Evolutionary conservation across 2,797 vertebrate species (phyloP).

Genomic region (Loriculus beryllinus): DNA sequence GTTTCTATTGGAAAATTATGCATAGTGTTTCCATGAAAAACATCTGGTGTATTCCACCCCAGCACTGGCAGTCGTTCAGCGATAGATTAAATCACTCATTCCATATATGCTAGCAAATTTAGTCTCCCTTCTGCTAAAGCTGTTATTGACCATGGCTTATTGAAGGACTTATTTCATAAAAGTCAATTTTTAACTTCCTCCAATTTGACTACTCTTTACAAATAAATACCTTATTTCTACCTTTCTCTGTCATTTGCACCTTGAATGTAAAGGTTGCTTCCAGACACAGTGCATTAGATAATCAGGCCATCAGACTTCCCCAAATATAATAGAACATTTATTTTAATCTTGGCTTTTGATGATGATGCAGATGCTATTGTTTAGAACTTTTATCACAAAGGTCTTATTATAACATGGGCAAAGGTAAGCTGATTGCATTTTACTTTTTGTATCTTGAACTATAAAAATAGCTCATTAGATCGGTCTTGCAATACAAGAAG

Average conservation of each 20-base stretch:
- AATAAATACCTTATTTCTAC: not conserved
- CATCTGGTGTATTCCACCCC: slow-evolving; percentile 45
- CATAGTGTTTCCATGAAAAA: slow-evolving; percentile 51
- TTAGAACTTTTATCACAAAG: slow-evolving; percentile 7
- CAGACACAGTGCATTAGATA: not conserved
- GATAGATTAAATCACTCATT: slow-evolving; percentile 31
- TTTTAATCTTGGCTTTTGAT: slow-evolving; percentile 15
- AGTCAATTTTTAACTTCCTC: not conserved
- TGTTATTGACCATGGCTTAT: slow-evolving; percentile 19
- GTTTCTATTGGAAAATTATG: slow-evolving; percentile 48
- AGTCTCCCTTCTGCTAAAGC: slow-evolving; percentile 35
- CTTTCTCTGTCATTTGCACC: not conserved
- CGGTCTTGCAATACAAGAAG: not conserved
- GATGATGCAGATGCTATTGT: not conserved
- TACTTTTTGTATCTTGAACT: not conserved
- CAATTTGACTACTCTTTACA: not conserved
- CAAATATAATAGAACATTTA: not conserved
- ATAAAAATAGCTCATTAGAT: not conserved
- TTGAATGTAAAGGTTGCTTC: not conserved
- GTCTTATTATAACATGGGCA: not conserved
- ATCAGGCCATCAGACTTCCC: not conserved
- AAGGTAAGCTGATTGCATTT: not conserved
- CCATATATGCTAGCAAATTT: slow-evolving; percentile 38
- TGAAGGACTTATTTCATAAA: not conserved
- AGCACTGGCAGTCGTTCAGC: slow-evolving; percentile 21